Base-by-base conservation (phyloP, 2,888 invertebrate species). In the Tipula vernalis region DNA sequence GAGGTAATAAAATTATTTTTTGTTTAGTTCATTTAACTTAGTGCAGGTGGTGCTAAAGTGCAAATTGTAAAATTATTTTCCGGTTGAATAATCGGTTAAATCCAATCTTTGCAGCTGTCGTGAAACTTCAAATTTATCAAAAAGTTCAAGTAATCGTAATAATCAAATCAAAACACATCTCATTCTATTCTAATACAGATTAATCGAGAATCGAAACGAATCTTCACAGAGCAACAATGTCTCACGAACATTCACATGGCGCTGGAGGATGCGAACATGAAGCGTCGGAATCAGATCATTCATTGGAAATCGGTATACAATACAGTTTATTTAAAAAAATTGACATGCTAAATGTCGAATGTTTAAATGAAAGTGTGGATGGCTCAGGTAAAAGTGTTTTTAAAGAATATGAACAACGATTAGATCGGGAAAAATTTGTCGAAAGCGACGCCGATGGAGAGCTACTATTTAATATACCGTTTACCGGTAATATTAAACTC, bases 361-460 rank as follows among this genome's bases (percentile, higher is more conserved):
- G 98, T 91, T 92, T 99, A 44, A 99, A 99, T 91, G 99, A 99
- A 92, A 93, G 93, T 86, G 91, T 93, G 5, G 98, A 98, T 89
- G 97, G 96, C 39, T 96, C 97, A 12, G 99, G 98, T 18, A 96
- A 95, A 92, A 93, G 93, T 39, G 95, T 99, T 3, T 99, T 99
- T 90, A 98, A 98, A 91, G 93, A 98, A 0, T 98, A 98, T 96
- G 97, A 98, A 89, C 94, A 96, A 88, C 93, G 98, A 89, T 92
- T 96, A 88, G 95, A 97, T 90, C 93, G 93, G 88, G 94, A 94
- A 88, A 93, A 95, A 91, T 97, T 93, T 93, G 99, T 99, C 0
- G 96, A 98, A 92, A 99, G 99, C 92, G 99, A 99, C 93, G 96
- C 95, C 0, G 99, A 99, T 92, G 97, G 97, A 91, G 99, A 99